Evolutionary conservation across 2,888 invertebrate species (phyloP).

Genomic region (Aporophyla lueneburgensis): DNA sequence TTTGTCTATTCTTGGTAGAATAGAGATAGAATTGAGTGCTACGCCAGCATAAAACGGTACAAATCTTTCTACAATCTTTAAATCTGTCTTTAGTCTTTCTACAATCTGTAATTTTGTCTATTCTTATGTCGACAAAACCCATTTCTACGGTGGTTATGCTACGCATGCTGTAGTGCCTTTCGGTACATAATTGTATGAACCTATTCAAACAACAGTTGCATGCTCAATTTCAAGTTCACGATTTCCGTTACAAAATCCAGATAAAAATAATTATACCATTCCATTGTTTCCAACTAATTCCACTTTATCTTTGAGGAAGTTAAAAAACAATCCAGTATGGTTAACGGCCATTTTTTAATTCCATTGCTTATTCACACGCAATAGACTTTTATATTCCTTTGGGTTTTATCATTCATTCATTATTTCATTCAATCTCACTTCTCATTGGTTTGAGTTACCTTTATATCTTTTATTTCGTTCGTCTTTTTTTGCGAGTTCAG

Average conservation of each 20-base stretch:
- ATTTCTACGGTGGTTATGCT: too few species aligned
- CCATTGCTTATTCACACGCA: conserved; percentile 51
- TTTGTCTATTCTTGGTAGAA: too few species aligned
- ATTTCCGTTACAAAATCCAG: conserved; percentile 46
- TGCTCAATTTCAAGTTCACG: conserved; percentile 35
- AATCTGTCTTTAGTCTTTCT: too few species aligned
- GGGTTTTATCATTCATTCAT: conserved; percentile 55
- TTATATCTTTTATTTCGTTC: conserved; percentile 26
- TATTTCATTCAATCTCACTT: conserved; percentile 53
- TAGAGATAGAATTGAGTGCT: too few species aligned
- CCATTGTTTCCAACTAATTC: conserved; percentile 55
- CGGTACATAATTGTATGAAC: not conserved
- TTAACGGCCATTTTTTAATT: conserved; percentile 42
- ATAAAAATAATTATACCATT: conserved; percentile 47
- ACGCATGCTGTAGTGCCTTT: too few species aligned
- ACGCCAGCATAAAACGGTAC: too few species aligned
- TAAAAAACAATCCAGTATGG: conserved; percentile 40
- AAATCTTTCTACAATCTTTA: too few species aligned
- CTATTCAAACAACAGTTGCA: conserved; percentile 5
- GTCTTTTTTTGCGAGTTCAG: not conserved
- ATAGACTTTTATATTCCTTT: conserved; percentile 47
- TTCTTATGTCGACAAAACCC: too few species aligned
- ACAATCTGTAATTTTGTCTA: too few species aligned
- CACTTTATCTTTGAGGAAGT: conserved; percentile 55
- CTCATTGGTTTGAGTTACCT: conserved; percentile 30